Percentiles rank a stretch among this genome's conserved stretches.
Evolutionary conservation across 1,140 invertebrate species (phyloP).

Genomic region (Protaetia brevitarsis): DNA sequence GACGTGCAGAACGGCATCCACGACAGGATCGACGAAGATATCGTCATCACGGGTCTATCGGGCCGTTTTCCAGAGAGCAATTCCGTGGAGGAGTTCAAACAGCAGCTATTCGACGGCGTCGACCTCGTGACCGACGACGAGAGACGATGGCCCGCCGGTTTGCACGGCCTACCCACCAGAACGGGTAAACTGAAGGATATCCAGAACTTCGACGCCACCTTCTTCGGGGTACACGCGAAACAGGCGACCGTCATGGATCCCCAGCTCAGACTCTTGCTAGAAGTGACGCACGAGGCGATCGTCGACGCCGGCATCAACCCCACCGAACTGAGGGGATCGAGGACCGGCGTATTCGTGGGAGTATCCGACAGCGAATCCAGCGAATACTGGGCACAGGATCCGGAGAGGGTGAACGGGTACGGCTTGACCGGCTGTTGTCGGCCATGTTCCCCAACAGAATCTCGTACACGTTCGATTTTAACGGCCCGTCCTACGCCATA

Average conservation of each 20-base stretch:
- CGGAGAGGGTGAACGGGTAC: slow-evolving; percentile 84
- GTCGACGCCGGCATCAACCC: slow-evolving; percentile 91
- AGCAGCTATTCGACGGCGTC: slow-evolving; percentile 78
- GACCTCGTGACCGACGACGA: slow-evolving; percentile 88
- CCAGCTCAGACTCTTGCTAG: slow-evolving; percentile 77
- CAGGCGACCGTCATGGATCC: background rate
- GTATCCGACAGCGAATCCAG: slow-evolving; percentile 83
- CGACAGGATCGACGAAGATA: slow-evolving; percentile 59
- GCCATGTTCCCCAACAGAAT: slow-evolving; percentile 97
- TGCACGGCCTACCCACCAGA: slow-evolving; percentile 79
- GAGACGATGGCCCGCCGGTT: slow-evolving; percentile 71
- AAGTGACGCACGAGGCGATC: slow-evolving; percentile 92
- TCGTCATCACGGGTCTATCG: slow-evolving; percentile 87
- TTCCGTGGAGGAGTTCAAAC: slow-evolving; percentile 75
- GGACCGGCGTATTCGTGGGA: slow-evolving; percentile 89
- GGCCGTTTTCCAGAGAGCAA: slow-evolving; percentile 86
- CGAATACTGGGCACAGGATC: slow-evolving; percentile 72
- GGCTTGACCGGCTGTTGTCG: slow-evolving; percentile 87
- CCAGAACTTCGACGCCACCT: slow-evolving; percentile 51
- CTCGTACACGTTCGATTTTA: slow-evolving; percentile 93
- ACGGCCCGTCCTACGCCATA: slow-evolving; percentile 84
- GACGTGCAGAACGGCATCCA: slow-evolving; percentile 46
- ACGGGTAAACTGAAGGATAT: background rate
- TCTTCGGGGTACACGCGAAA: slow-evolving; percentile 77
- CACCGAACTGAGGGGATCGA: slow-evolving; percentile 70